A percentile compares a stretch with the other conserved stretches of the same genome.
phyloP scores from a whole-genome alignment of 2,113 vertebrate species.

The Dromas ardeola region DNA sequence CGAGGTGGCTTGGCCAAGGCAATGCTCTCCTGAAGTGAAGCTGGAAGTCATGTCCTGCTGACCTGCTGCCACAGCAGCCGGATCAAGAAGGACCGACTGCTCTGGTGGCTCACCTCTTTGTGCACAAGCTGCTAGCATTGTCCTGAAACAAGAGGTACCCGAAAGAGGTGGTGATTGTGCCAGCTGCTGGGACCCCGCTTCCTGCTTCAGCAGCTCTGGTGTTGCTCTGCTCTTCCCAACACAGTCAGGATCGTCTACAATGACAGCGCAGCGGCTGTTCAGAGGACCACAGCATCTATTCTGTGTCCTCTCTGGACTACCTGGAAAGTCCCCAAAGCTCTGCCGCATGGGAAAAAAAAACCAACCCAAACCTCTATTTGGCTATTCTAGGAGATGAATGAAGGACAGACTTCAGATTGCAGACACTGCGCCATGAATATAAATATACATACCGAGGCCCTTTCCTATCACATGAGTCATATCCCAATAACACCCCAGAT shows the following conservation, averaged over 20 bases:
- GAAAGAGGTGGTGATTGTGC: background rate
- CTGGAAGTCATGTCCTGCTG: background rate
- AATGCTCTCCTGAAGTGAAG: background rate
- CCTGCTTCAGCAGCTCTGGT: background rate
- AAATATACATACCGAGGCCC: rapidly evolving
- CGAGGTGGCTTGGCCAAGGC: background rate
- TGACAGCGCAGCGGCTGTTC: rapidly evolving
- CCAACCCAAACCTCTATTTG: background rate
- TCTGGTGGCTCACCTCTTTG: background rate
- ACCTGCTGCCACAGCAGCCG: rapidly evolving
- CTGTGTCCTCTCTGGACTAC: background rate
- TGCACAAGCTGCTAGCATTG: background rate
- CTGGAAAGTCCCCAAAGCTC: background rate
- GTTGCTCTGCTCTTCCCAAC: background rate
- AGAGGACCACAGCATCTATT: background rate
- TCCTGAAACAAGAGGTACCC: background rate
- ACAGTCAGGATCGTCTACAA: background rate
- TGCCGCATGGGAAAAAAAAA: rapidly evolving
- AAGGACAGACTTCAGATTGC: background rate
- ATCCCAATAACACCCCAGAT: background rate
- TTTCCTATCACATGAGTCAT: background rate
- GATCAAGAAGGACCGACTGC: background rate
- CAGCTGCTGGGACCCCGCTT: background rate
- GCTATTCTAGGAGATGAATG: background rate
- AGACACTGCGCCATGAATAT: background rate